Evolutionary conservation across 2,113 vertebrate genomes (phyloP).

Genomic region (Antidorcas marsupialis): DNA sequence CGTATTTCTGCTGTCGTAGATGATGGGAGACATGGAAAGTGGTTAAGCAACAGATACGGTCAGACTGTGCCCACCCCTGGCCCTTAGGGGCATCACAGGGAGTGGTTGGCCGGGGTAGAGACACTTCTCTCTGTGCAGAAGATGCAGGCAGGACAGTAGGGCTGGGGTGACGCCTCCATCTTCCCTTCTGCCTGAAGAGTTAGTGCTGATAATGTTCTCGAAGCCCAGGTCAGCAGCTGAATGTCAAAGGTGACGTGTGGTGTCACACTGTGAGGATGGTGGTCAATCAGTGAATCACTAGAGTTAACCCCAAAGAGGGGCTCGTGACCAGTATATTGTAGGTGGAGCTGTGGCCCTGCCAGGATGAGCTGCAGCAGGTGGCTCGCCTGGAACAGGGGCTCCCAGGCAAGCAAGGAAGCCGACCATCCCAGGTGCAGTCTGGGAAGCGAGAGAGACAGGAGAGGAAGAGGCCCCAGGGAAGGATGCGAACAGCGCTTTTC

Average conservation of each 20-base stretch:
- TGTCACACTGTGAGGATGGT: not conserved
- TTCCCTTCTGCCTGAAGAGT: not conserved
- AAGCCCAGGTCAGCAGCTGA: not conserved
- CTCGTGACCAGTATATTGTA: rapidly evolving
- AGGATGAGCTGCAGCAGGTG: not conserved
- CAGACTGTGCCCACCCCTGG: not conserved
- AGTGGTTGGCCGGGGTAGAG: rapidly evolving
- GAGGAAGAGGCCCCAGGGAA: not conserved
- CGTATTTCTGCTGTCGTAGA: no score
- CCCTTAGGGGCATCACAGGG: no score
- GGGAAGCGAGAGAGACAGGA: not conserved
- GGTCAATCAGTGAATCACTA: not conserved
- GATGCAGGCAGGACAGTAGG: not conserved
- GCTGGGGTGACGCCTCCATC: rapidly evolving
- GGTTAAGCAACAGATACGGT: rapidly evolving
- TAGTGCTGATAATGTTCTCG: not conserved
- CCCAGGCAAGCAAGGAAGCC: not conserved
- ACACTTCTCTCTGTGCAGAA: not conserved
- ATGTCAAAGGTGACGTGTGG: not conserved
- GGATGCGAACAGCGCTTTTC: rapidly evolving
- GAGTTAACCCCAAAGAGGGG: no score
- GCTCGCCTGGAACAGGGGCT: rapidly evolving
- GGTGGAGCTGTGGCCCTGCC: not conserved
- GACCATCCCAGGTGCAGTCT: not conserved
- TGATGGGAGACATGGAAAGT: rapidly evolving